A percentile compares a stretch with the other conserved stretches of the same genome.
These are phyloP conservation scores for Brienomyrus longianalis DNA, from an alignment of 2,113 vertebrate genomes.

Conservation along the genomic window DNA sequence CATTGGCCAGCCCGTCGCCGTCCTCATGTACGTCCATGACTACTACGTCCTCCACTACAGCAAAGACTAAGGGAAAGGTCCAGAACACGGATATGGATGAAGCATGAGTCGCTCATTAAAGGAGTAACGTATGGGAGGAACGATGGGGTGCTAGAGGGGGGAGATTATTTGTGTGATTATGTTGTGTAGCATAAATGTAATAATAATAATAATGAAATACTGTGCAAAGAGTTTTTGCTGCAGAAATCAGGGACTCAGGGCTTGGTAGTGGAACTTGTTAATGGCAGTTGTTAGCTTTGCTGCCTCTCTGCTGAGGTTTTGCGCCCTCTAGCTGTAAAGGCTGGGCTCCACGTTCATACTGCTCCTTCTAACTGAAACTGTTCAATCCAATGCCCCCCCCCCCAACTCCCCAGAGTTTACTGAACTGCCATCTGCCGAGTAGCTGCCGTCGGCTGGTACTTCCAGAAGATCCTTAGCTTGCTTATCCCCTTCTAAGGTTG, in stretches of 20 bases:
- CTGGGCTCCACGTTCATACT: not conserved
- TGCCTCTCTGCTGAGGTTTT: not conserved
- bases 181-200: not conserved
- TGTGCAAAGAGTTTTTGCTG: not conserved
- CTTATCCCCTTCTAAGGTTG: not conserved
- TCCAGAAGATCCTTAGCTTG: not conserved
- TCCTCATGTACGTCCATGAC: conserved; percentile 91
- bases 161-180: not conserved
- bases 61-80: not conserved
- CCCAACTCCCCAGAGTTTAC: not conserved
- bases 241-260: not conserved
- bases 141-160: not conserved
- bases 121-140: not conserved
- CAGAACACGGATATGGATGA: not conserved
- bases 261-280: not conserved
- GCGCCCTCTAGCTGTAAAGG: not conserved
- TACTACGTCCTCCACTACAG: conserved; percentile 74
- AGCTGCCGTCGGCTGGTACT: not conserved
- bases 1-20: conserved; percentile 80
- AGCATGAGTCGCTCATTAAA: not conserved
- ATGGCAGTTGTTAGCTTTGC: not conserved
- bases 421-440: not conserved
- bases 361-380: not conserved
- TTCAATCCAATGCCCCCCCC: not conserved
- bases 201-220: not conserved